Evolutionary conservation across 2,888 invertebrate genomes (phyloP), one percentile per base, ranked within the genome.

Genomic region (Tribolium freemani): DNA sequence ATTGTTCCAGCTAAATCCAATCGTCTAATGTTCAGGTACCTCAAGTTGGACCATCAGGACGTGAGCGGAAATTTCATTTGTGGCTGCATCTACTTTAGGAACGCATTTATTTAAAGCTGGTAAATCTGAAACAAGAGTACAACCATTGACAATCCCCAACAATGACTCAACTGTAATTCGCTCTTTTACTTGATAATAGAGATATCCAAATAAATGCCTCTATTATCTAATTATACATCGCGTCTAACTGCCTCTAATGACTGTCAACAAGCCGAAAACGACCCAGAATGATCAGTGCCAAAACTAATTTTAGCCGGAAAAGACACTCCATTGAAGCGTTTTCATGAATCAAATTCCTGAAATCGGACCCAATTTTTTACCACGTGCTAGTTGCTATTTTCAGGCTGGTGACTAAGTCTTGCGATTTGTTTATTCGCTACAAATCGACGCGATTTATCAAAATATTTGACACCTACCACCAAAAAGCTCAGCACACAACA

Each of bases 1-100:
- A 85, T 85, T 84, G 83, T 84, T 78, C 72, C 60, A 8, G n/a
- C 45, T 53, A 10, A 53, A 10, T 67, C 56, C 46, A 20, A 30
- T 38, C 26, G 48, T 21, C 31, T 9, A 57, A 69, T 21, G 44
- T 60, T 58, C 48, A 71, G 60, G 58, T 46, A 66, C 66, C 58
- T 46, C 53, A 11, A 61, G 30, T 57, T 56, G 6, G 45, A 48
- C 11, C 54, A 54, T 60, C 11, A 45, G 9, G 58, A 80, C 81
- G 80, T 81, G 82, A 80, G 77, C 77, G 75, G 78, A 79, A 79
- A 77, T 71, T 72, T 77, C 80, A 81, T 80, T 79, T 57, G 75
- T 56, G 71, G 75, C 10, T 13, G 70, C 76, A 31, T 44, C 53
- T 53, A 63, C 69, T 74, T 57, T 68, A 68, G 26, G 64, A 54